Base-by-base conservation (phyloP, 1,140 invertebrate genomes). In the Caenorhabditis remanei region DNA sequence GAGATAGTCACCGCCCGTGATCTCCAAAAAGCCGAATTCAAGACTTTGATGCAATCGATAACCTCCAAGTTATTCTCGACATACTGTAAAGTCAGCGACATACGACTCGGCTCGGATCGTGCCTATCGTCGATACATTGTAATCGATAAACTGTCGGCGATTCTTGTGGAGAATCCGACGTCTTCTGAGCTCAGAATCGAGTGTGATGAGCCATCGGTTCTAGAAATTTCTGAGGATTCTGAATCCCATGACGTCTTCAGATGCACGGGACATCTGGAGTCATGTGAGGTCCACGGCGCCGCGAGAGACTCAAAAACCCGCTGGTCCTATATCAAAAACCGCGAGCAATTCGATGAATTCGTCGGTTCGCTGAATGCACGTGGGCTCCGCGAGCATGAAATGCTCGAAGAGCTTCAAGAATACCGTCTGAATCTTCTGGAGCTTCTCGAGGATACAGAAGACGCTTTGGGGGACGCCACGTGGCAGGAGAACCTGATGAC, bases 21-120 rank as follows among this genome's bases (percentile, higher is more conserved):
- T 14, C 43, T 89, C 41, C 88, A 89, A 53, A 88, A 75, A 50
- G 19, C 88, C 11, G 50, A 65, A 24, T 53, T 53, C 87, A 86
- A 89, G 56, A 53, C 16, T 14, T 5, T 63, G 1, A 56, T 65
- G 83, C 41, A 87, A 32, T 46, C 40, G 1, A 32, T 88, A 13
- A 48, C 48, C 4, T 55, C 43, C 9, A 75, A 56, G 56, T 48
- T 86, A n/a, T 87, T 85, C 32, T 9, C 67, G 19, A 63, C 53
- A 8, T 48, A 63, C 7, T 53, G 87, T 75, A 75, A 85, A 83
- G 19, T 83, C 3, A n/a, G 13, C 1, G 83, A 84, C 16, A 56
- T 79, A 48, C 85, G 87, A 50, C 87, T 89, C 0, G 88, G 88
- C 3, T n/a, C 75, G 6, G 88, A 89, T 58, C 79, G 88, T 24